phyloP scores from a whole-genome alignment of 2,113 vertebrate genomes.

The Candoia aspera region DNA sequence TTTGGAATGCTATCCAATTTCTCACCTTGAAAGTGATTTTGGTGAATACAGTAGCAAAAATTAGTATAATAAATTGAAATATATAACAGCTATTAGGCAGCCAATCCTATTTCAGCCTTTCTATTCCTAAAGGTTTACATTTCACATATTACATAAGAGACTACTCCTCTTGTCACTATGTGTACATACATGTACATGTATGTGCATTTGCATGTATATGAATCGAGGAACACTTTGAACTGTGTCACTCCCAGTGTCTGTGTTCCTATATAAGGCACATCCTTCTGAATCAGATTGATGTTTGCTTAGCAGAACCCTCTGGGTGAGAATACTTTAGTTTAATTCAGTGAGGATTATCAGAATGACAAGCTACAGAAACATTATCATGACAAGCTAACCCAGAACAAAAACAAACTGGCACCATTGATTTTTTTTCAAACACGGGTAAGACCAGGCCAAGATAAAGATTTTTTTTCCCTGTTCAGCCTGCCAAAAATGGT shows the following conservation, averaged over 20 bases:
- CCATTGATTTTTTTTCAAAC: neutral
- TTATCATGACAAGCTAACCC: neutral
- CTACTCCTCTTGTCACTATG: neutral
- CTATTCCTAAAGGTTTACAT: neutral
- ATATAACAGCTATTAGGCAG: neutral
- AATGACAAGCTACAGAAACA: slow-evolving; percentile 9
- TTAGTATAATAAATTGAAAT: neutral
- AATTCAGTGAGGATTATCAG: slow-evolving; percentile 24
- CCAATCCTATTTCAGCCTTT: neutral
- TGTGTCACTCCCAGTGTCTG: neutral
- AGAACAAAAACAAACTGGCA: neutral
- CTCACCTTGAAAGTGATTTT: neutral
- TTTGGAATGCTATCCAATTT: neutral
- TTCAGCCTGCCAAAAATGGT: neutral
- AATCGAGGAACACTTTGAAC: neutral
- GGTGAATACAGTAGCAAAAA: neutral
- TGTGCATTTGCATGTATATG: neutral
- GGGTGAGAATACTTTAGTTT: slow-evolving; percentile 19
- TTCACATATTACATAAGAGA: neutral
- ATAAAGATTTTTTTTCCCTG: neutral
- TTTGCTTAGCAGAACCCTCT: slow-evolving; percentile 27
- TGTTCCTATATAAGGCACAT: neutral
- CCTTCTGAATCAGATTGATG: slow-evolving; percentile 20
- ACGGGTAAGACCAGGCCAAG: neutral
- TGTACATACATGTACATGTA: neutral